phyloP scores from a whole-genome alignment of 2,888 invertebrate species.

The Hermaeophaga mercurialis region DNA sequence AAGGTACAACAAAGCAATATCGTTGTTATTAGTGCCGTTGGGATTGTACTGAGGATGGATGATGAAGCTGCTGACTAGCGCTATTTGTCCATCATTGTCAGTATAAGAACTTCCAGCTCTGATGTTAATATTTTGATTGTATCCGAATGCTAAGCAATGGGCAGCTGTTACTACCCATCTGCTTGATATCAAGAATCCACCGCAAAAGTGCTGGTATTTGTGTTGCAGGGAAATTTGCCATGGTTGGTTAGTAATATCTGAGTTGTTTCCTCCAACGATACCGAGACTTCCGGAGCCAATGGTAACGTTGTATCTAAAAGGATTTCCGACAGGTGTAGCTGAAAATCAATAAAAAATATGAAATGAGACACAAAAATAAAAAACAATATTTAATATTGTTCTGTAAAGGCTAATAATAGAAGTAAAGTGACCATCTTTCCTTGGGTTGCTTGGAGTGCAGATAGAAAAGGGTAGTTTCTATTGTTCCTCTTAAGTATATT shows the following conservation, averaged over 20 bases:
- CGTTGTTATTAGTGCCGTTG: neutral
- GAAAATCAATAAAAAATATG: too few relatives aligned
- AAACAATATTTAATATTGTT: too few relatives aligned
- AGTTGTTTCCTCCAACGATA: constrained; percentile 15
- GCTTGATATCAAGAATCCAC: constrained; percentile 21
- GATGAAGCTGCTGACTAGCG: neutral
- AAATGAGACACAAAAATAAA: too few relatives aligned
- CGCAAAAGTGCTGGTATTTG: constrained; percentile 7
- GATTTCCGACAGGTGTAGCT: too few relatives aligned
- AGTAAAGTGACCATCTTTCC: too few relatives aligned
- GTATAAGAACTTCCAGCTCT: constrained; percentile 11
- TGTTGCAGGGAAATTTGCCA: constrained; percentile 20
- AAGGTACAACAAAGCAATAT: constrained; percentile 6
- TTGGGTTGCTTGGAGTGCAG: too few relatives aligned
- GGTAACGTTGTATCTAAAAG: too few relatives aligned
- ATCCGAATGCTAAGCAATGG: constrained; percentile 6
- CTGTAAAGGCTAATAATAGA: too few relatives aligned
- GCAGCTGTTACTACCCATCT: constrained; percentile 24
- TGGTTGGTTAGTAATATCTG: constrained; percentile 5
- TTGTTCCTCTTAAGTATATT: too few relatives aligned
- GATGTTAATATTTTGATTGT: neutral
- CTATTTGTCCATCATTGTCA: neutral
- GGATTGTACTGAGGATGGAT: neutral
- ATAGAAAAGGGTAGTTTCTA: too few relatives aligned
- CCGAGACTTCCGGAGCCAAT: too few relatives aligned